Base-by-base conservation (phyloP, 2,113 vertebrate genomes). In the Diadophis punctatus region DNA sequence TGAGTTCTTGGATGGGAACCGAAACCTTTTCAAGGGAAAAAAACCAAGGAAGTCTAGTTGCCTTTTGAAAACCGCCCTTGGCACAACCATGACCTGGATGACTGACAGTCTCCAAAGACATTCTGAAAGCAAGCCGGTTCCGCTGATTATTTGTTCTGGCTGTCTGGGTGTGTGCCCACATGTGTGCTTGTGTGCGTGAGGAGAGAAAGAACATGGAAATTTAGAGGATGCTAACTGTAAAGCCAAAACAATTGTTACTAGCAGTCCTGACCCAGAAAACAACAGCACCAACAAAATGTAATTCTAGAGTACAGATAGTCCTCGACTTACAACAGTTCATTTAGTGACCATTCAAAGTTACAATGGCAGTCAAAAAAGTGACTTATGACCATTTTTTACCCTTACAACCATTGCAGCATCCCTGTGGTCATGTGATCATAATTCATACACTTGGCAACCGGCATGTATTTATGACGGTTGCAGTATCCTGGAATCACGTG, bases 201-300 rank as follows among this genome's bases (percentile, higher is more conserved):
- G 30, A n/a, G 58, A 0, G 56, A 90, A 34, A 34, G 34, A 55
- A 0, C 0, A 39, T 86, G 22, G 56, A 43, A 91, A 91, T 84
- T 56, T 34, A 58, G 9, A 88, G 60, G 86, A 90, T 89, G 43
- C 63, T 53, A 90, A 52, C 90, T 30, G 39, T 12, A 63, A 94
- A 92, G 20, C 60, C 25, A 3, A n/a, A 88, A 39, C 3, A 92
- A 34, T 16, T 55, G 2, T 39, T 80, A 12, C 14, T 86, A 9
- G 55, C 91, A 63, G 34, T 25, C 5, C 46, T n/a, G 4, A 8
- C 88, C 51, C 91, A 90, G 88, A 92, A 53, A 89, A 90, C 23
- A 90, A 68, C 74, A 74, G 3, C 68, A 94, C 34, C 74, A 93
- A 60, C 22, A 92, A 93, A 94, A 94, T 56, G 25, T 55, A 84